phyloP scores from a whole-genome alignment of 2,888 invertebrate genomes.

The Polymixis lichenea region DNA sequence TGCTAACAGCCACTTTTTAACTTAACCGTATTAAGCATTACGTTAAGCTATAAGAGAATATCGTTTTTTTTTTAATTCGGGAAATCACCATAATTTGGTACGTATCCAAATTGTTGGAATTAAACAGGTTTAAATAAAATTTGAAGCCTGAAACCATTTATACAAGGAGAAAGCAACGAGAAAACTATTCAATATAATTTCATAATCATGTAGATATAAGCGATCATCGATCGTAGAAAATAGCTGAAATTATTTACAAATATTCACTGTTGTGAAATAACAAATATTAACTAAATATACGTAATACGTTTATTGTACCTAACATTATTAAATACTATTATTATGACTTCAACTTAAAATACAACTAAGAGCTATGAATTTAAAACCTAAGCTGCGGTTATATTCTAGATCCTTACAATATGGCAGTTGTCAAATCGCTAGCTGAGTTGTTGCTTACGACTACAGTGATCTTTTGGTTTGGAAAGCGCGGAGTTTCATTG shows the following conservation, averaged over 20 bases:
- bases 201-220: slow-evolving; percentile 42
- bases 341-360: slow-evolving; percentile 89
- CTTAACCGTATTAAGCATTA: slow-evolving; percentile 16
- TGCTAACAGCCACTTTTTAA: slow-evolving; percentile 38
- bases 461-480: slow-evolving; percentile 80
- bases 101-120: background rate
- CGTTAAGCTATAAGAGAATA: slow-evolving; percentile 4
- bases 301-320: slow-evolving; percentile 82
- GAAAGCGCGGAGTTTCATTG: slow-evolving; percentile 79
- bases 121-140: background rate
- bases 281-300: slow-evolving; percentile 66
- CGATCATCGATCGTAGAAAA: slow-evolving; percentile 49
- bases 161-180: slow-evolving; percentile 22
- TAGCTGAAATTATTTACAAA: slow-evolving; percentile 58
- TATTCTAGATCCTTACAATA: slow-evolving; percentile 87
- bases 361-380: slow-evolving; percentile 73
- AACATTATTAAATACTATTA: slow-evolving; percentile 88
- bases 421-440: slow-evolving; percentile 90
- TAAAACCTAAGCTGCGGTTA: slow-evolving; percentile 79
- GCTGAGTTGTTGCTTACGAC: slow-evolving; percentile 85
- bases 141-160: slow-evolving; percentile 5
- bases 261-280: slow-evolving; percentile 61
- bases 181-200: slow-evolving; percentile 19
- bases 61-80: slow-evolving; percentile 21
- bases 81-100: slow-evolving; percentile 19